Evolutionary conservation across 2,797 vertebrate genomes (phyloP).

Genomic region (Hydrophis major): DNA sequence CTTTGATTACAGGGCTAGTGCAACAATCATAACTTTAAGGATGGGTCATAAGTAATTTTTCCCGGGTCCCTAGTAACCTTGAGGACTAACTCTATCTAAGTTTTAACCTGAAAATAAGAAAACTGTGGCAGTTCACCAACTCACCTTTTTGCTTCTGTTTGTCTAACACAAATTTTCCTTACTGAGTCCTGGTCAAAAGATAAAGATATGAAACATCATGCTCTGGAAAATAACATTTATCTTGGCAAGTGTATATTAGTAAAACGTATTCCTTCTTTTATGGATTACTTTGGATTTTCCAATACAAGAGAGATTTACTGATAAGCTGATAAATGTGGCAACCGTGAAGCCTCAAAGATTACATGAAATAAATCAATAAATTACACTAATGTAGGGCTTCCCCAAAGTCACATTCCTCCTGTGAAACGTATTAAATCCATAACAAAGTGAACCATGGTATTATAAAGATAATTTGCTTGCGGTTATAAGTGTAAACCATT

Average conservation of each 20-base stretch:
- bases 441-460: background rate
- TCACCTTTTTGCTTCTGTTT: slow-evolving; percentile 73
- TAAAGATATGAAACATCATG: slow-evolving; percentile 19
- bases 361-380: background rate
- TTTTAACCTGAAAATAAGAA: background rate
- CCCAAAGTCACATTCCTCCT: background rate
- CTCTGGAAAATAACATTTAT: background rate
- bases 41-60: background rate
- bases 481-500: background rate
- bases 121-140: slow-evolving; percentile 15
- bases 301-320: background rate
- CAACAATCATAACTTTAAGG: background rate
- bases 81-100: background rate
- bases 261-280: background rate
- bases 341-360: too few species aligned
- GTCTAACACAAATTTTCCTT: slow-evolving; percentile 76
- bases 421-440: background rate
- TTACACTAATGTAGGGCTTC: background rate
- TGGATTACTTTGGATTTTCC: background rate
- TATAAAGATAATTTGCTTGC: background rate
- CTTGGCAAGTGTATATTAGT: background rate
- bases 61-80: background rate
- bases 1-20: background rate
- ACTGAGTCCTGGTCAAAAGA: slow-evolving; percentile 72
- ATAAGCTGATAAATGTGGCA: background rate